A percentile compares a stretch with the other conserved stretches of the same genome.
Conservation (phyloP, 2,113 vertebrate genomes). For the Apus apus region DNA sequence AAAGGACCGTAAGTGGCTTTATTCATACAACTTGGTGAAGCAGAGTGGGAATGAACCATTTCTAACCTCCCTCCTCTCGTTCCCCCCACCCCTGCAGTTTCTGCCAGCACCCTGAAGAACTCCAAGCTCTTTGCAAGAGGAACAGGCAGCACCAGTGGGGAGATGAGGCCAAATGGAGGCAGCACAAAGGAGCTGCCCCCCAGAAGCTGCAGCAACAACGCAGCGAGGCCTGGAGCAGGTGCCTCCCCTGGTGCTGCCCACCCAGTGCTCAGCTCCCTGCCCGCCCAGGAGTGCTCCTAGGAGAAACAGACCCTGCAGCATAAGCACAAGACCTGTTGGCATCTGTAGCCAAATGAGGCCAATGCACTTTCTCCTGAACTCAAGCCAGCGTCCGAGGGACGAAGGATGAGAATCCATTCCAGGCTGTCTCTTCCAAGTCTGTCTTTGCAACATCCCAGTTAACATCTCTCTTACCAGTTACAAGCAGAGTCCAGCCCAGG, state of each 20-base stretch:
- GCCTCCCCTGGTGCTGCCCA: accelerated
- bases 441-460: neutral
- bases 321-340: neutral
- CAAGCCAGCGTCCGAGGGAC: neutral
- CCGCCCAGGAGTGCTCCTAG: neutral
- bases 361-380: neutral
- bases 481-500: neutral
- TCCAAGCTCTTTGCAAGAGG: neutral
- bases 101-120: neutral
- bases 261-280: neutral
- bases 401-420: neutral
- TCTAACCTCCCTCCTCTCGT: neutral
- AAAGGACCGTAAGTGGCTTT: conserved; percentile 53
- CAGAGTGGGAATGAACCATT: accelerated
- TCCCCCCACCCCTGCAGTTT: neutral
- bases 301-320: neutral
- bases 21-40: neutral
- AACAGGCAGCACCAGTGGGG: neutral
- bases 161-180: neutral
- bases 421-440: neutral
- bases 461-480: neutral
- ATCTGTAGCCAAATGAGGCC: neutral
- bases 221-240: accelerated
- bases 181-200: neutral
- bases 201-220: neutral